phyloP scores from a whole-genome alignment of 2,888 invertebrate genomes.

The Brachynemurus nebulosus region DNA sequence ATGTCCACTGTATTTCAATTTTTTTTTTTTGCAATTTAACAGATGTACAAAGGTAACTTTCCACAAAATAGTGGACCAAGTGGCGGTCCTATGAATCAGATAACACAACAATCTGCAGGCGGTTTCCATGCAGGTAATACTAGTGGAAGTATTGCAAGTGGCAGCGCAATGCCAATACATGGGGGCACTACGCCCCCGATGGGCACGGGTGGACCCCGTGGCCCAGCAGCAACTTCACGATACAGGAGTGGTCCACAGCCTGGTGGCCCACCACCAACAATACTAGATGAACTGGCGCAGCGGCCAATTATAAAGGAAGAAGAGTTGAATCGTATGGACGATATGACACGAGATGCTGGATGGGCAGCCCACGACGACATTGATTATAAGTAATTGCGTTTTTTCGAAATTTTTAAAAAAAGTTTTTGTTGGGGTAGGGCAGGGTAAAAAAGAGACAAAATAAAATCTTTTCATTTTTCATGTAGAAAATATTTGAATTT shows the following conservation, averaged over 20 bases:
- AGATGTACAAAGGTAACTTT: conserved; percentile 34
- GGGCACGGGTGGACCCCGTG: conserved; percentile 29
- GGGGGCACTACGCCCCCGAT: conserved; percentile 13
- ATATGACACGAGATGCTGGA: conserved; percentile 75
- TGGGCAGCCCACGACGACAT: conserved; percentile 91
- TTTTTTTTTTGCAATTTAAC: conserved; percentile 2
- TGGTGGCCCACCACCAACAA: conserved; percentile 24
- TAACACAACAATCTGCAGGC: conserved; percentile 18
- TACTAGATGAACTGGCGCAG: conserved; percentile 39
- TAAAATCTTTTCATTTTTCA: no score
- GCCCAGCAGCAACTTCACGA: conserved; percentile 28
- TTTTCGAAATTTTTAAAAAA: conserved; percentile 5
- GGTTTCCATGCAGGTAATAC: conserved; percentile 22
- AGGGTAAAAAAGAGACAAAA: no score
- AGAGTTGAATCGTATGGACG: conserved; percentile 83
- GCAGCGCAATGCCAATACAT: background rate
- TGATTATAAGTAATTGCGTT: conserved; percentile 57
- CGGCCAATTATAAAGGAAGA: conserved; percentile 87
- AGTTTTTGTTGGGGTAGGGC: no score
- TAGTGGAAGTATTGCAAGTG: background rate
- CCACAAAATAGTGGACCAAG: conserved; percentile 23
- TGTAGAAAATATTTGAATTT: no score
- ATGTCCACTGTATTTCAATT: no score
- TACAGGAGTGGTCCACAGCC: conserved; percentile 13
- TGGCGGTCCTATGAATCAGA: conserved; percentile 9